Base-by-base conservation (phyloP, 2,797 vertebrate genomes). In the Urophycis tenuis region DNA sequence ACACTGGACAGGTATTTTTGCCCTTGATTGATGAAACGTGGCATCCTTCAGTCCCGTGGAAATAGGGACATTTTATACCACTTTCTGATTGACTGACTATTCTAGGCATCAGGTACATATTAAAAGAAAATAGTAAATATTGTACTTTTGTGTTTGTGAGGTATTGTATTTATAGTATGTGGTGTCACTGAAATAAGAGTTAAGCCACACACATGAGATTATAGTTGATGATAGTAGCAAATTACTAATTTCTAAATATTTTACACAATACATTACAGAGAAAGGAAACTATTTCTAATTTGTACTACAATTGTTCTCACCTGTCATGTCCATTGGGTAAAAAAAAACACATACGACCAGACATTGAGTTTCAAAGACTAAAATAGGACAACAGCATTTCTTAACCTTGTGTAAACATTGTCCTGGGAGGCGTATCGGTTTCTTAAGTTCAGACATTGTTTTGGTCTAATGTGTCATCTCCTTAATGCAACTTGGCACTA, bases 401-500 rank as follows among this genome's bases (percentile, higher is more conserved):
- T 83, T 25, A 81, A 84, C 78, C 75, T 82, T 84, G 73, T 80
- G 33, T 84, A 82, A 82, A 82, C 74, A 77, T 83, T 85, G 79
- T 83, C 81, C 35, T 85, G 82, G 71, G 74, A 74, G 72, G 75
- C 33, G 36, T 85, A 81, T 88, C 71, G 12, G 82, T 90, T 84
- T 78, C 84, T 81, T 74, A 74, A 87, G 87, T 83, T 88, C 87
- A 86, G 86, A 88, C 87, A 91, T 93, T 90, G 85, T 91, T 91
- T 80, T 72, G 78, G 80, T 87, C 83, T 90, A 79, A 79, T 73
- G 72, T 78, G 81, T 91, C 90, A 91, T 88, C 90, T 90, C 80
- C 64, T 78, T 92, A 88, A 92, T 91, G 82, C 87, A 85, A 64
- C 80, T 87, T 90, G 90, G 92, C 90, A 90, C 87, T 83, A 81